A percentile compares a stretch with the other conserved stretches of the same genome.
Conservation (phyloP, 2,797 vertebrate genomes). For the Gallinago solitaria region DNA sequence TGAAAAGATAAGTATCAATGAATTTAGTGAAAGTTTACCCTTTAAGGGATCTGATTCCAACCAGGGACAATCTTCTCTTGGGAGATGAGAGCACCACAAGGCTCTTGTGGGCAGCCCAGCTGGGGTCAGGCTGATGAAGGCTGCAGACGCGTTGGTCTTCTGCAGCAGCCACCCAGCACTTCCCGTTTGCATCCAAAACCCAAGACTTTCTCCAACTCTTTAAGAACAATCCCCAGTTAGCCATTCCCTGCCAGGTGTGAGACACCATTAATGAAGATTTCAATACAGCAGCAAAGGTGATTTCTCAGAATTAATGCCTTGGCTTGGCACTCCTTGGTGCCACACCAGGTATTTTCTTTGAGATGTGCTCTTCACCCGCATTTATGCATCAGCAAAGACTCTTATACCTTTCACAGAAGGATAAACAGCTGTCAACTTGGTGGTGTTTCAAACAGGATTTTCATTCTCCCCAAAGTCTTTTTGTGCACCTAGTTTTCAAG, state of each 20-base stretch:
- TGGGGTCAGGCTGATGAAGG: accelerated
- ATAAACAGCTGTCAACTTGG: not conserved
- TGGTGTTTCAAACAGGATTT: not conserved
- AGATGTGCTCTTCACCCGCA: not conserved
- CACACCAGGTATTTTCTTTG: not conserved
- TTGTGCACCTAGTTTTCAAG: not conserved
- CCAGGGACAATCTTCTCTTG: not conserved
- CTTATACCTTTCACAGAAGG: not conserved
- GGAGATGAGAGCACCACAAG: not conserved
- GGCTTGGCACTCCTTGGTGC: too few species aligned
- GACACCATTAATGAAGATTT: not conserved
- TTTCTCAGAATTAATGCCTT: not conserved
- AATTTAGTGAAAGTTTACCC: not conserved
- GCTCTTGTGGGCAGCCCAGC: not conserved
- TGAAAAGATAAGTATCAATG: not conserved
- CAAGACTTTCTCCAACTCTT: not conserved
- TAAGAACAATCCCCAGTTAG: not conserved
- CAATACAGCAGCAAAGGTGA: constrained; percentile 9
- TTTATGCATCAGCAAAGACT: not conserved
- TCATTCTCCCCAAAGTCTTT: not conserved
- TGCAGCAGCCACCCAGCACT: not conserved
- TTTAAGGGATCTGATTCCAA: not conserved
- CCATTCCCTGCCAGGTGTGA: not conserved
- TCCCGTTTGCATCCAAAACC: not conserved
- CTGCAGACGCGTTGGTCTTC: not conserved